A percentile compares a stretch with the other conserved stretches of the same genome.
phyloP scores from a whole-genome alignment of 1,140 invertebrate species.

The Drosophila funebris region DNA sequence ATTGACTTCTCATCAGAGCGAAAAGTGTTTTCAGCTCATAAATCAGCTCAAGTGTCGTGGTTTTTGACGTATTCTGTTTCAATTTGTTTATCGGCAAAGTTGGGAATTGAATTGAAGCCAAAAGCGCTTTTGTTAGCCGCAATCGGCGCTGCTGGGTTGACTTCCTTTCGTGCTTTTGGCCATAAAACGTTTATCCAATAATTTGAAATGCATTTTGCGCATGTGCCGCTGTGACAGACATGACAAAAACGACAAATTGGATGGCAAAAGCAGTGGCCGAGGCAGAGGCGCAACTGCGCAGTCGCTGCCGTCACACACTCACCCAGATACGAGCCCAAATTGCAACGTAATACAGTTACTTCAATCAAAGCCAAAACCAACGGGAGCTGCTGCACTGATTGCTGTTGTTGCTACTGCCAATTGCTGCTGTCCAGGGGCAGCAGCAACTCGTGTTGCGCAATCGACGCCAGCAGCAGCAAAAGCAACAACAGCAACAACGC shows the following conservation, averaged over 20 bases:
- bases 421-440: constrained; percentile 19
- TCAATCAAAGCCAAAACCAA: constrained; percentile 59
- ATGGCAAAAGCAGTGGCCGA: not conserved
- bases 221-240: no score
- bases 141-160: constrained; percentile 1
- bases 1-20: not conserved
- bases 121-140: not conserved
- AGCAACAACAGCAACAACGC: not conserved
- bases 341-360: constrained; percentile 80
- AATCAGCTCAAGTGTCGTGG: not conserved
- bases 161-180: constrained; percentile 69
- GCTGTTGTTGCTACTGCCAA: constrained; percentile 36
- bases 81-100: constrained; percentile 3
- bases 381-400: constrained; percentile 45
- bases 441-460: constrained; percentile 42
- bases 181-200: constrained; percentile 43
- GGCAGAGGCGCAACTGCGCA: constrained; percentile 10
- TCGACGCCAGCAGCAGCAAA: constrained; percentile 12
- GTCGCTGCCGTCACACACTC: constrained; percentile 66
- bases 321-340: constrained; percentile 73
- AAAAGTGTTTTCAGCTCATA: no score
- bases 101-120: not conserved
- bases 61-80: not conserved
- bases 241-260: constrained; percentile 48
- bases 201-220: constrained; percentile 39